A percentile compares a stretch with the other conserved stretches of the same genome.
Evolutionary conservation across 2,797 vertebrate genomes (phyloP).

Genomic region (Hippocampus kuda): DNA sequence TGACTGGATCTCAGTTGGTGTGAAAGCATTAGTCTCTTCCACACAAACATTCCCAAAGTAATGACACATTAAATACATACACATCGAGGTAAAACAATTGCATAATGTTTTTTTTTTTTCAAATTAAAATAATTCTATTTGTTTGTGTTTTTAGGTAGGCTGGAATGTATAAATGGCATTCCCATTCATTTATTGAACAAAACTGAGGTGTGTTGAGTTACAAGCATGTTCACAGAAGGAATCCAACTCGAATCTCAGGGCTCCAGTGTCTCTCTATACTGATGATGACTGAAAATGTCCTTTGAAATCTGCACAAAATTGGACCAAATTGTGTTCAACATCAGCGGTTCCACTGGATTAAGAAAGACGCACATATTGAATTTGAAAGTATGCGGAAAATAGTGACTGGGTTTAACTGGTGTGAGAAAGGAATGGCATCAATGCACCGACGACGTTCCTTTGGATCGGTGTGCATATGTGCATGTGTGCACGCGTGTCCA

Average conservation of each 20-base stretch:
- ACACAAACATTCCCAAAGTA: too few species aligned
- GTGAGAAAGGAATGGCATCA: constrained; percentile 46
- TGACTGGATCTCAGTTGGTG: too few species aligned
- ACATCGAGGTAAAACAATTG: too few species aligned
- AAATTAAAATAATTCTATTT: too few species aligned
- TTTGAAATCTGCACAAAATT: background rate
- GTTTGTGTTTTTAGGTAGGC: background rate
- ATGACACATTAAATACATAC: too few species aligned
- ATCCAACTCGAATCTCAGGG: background rate
- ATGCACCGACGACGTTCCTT: constrained; percentile 33
- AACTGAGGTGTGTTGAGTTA: background rate
- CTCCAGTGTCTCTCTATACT: background rate
- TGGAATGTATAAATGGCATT: background rate
- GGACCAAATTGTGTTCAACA: background rate
- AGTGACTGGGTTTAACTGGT: background rate
- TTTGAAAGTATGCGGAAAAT: background rate
- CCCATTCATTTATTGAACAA: background rate
- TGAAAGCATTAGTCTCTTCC: too few species aligned
- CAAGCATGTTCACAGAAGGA: background rate
- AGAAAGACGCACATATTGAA: background rate
- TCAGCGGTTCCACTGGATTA: background rate
- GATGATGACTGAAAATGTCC: background rate
- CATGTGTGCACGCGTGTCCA: constrained; percentile 11
- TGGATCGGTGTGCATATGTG: constrained; percentile 17
- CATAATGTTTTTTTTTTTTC: too few species aligned